Evolutionary conservation across 2,888 invertebrate species (phyloP), one percentile per base, ranked within the genome.

Genomic region (Ectobius pallidus): DNA sequence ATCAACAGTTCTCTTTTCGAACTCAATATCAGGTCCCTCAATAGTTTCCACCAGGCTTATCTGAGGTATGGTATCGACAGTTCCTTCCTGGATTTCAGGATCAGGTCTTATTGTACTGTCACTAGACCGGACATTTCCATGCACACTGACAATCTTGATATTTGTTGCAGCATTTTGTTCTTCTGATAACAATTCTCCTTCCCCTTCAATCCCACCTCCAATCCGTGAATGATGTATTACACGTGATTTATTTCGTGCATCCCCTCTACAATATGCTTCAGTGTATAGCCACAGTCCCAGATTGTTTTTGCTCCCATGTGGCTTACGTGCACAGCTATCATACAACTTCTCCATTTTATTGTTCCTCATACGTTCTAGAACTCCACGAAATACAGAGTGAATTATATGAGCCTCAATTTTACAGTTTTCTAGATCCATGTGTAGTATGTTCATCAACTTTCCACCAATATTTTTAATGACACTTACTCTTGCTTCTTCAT

Each of bases 401-500:
- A n/a, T n/a, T n/a, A n/a, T n/a, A n/a, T n/a, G n/a, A n/a, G n/a
- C n/a, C n/a, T 65, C 46, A 16, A 2, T 65, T n/a, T n/a, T n/a
- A n/a, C n/a, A n/a, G n/a, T n/a, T n/a, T n/a, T 65, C 0, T 18
- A 16, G 2, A 46, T 20, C 27, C n/a, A 25, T 42, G 30, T 44
- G 2, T 11, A 44, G 22, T 46, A 22, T 27, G 46, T 65, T 46
- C 39, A 65, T 18, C 9, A 44, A 44, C n/a, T 18, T 65, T 3
- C 65, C 65, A 46, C 46, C 46, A 25, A 25, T n/a, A 44, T 18
- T 27, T 39, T 65, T 65, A 3, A 65, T 16, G 27, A 27, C 46
- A 46, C 27, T 2, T 4, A 70, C 39, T 78, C 0, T 80, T 80
- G 65, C 79, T 78, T 9, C 81, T 78, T 30, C 81, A 20, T 77